Base-by-base conservation (phyloP, 2,888 invertebrate species). In the Leucoptera coffeella region DNA sequence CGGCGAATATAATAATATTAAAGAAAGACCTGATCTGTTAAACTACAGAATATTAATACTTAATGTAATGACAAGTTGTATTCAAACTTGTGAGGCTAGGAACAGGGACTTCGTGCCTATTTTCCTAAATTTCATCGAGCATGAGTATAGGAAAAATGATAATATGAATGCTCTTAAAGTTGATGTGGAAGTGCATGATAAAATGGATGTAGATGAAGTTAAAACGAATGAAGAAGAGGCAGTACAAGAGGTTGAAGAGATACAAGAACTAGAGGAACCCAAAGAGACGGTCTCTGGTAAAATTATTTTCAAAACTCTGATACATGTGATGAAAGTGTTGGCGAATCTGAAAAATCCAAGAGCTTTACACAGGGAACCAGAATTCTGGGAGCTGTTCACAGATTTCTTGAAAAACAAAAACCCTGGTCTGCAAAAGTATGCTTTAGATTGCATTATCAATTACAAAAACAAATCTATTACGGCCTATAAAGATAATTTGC, bases 31-130 rank as follows among this genome's bases (percentile, higher is more conserved):
- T 2, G 88, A 91, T 62, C 74, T 76, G 38, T 55, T 72, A 6
- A 88, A 89, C 49, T 86, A 86, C 47, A 77, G 92, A 36, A 72
- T 82, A 35, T 65, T 90, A 27, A 50, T 95, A n/a, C 85, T 92
- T 80, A 83, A 85, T 54, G 74, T 82, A 12, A 79, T 94, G 77
- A 62, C 73, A 1, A 61, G 73, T 34, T 85, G 91, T 46, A 73
- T 85, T 3, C 77, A 81, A 33, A 67, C 87, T 8, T 84, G 83
- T 39, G 91, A 93, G 56, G 69, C 79, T 2, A 85, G 80, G 49
- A 92, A 91, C 40, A 76, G 84, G 25, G 85, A 89, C 47, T 57
- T 93, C 11, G 82, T 87, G 0, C 76, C 80, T 4, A 43, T 92
- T n/a, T 82, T 96, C 38, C 64, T 94, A 26, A 73, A 78, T 32